These are phyloP conservation scores for Pachliopta kotzebuea DNA, from an alignment of 2,888 invertebrate species.

Conservation along the genomic window DNA sequence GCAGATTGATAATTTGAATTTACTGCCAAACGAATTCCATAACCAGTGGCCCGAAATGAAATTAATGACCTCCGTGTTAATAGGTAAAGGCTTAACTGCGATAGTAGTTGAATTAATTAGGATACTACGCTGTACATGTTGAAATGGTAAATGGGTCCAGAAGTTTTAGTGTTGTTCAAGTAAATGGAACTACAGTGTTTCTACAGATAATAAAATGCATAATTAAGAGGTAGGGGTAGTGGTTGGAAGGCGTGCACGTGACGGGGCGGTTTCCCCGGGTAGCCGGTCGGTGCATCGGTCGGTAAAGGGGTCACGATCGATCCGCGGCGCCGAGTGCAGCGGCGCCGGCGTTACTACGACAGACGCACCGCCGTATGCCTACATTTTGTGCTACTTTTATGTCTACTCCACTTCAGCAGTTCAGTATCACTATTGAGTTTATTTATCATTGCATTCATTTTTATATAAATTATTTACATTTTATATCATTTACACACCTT, in stretches of 20 bases:
- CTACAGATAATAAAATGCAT: slow-evolving; percentile 18
- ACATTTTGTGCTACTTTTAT: slow-evolving; percentile 16
- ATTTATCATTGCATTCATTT: neutral
- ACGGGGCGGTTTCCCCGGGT: slow-evolving; percentile 59
- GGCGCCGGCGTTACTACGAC: slow-evolving; percentile 35
- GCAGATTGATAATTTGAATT: no score
- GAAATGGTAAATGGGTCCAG: no score
- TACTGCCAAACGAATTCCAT: no score
- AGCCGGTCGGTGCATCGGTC: slow-evolving; percentile 73
- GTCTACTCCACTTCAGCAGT: slow-evolving; percentile 23
- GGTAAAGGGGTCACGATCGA: slow-evolving; percentile 76
- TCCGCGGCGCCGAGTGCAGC: slow-evolving; percentile 50
- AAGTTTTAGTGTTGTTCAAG: no score
- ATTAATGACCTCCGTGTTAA: no score
- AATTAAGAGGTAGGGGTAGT: slow-evolving; percentile 29
- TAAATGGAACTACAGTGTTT: neutral
- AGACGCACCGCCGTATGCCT: slow-evolving; percentile 18
- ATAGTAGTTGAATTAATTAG: no score
- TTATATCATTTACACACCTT: no score
- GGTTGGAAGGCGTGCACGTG: slow-evolving; percentile 14
- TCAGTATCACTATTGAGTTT: neutral
- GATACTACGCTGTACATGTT: no score
- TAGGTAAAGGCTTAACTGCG: no score
- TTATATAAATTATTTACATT: neutral
- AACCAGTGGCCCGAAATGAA: no score